phyloP scores from a whole-genome alignment of 2,888 invertebrate genomes.

The Ichneumoninae sp. region DNA sequence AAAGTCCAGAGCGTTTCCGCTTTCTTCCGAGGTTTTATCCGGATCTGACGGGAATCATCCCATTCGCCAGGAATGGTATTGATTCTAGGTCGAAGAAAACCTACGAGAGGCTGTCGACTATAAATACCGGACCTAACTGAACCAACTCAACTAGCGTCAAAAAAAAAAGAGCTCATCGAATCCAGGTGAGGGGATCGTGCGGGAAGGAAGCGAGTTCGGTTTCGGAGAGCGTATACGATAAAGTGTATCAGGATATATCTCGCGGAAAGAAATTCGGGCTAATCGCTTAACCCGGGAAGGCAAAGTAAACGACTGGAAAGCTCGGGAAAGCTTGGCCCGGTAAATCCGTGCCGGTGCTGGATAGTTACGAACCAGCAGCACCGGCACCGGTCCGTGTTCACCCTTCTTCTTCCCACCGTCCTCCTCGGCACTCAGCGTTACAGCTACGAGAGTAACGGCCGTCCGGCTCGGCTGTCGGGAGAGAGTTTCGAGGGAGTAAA shows the following conservation, averaged over 20 bases:
- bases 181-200: not conserved
- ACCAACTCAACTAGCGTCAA: not conserved
- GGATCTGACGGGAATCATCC: slow-evolving; percentile 61
- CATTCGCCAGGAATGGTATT: slow-evolving; percentile 23
- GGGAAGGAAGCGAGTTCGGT: not conserved
- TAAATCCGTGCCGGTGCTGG: slow-evolving; percentile 58
- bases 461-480: slow-evolving; percentile 28
- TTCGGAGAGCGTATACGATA: slow-evolving; percentile 17
- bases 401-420: slow-evolving; percentile 44
- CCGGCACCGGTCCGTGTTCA: slow-evolving; percentile 39
- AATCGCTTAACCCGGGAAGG: slow-evolving; percentile 65
- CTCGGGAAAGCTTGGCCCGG: slow-evolving; percentile 53
- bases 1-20: slow-evolving; percentile 2
- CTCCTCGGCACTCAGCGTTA: slow-evolving; percentile 59
- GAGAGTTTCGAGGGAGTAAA: slow-evolving; percentile 57
- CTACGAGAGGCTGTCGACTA: not conserved
- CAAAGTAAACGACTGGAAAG: slow-evolving; percentile 66
- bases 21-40: slow-evolving; percentile 22
- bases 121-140: not conserved
- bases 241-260: slow-evolving; percentile 43
- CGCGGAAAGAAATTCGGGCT: slow-evolving; percentile 58
- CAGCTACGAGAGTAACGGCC: slow-evolving; percentile 59
- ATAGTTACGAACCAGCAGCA: slow-evolving; percentile 31
- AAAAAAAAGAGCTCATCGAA: not conserved
- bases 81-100: slow-evolving; percentile 15